Conservation (phyloP, 2,888 invertebrate species). For the Pterostichus madidus region DNA sequence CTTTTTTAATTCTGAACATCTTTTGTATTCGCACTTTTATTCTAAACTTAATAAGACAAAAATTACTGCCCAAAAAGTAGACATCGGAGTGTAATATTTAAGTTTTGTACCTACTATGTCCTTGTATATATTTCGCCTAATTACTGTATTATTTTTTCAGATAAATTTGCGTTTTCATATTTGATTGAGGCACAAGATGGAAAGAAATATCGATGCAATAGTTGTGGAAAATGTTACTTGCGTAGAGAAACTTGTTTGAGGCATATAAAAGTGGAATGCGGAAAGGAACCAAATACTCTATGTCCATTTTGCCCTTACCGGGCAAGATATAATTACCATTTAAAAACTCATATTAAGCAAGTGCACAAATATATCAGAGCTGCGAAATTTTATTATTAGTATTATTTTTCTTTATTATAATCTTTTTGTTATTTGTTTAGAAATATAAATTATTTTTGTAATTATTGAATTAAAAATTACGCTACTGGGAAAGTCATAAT, state of each 20-base stretch:
- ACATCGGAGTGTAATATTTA: no score
- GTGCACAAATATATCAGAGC: neutral
- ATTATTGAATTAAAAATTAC: no score
- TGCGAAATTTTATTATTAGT: no score
- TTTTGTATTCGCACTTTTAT: no score
- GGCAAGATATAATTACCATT: constrained; percentile 70
- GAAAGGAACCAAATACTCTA: constrained; percentile 67
- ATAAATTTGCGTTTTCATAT: constrained; percentile 1
- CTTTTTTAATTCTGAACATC: no score
- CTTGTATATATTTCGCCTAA: neutral
- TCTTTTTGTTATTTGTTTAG: no score
- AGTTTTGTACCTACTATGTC: no score
- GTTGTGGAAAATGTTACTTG: constrained; percentile 81
- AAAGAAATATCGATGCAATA: constrained; percentile 69
- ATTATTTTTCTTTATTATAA: no score
- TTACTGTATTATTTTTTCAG: neutral
- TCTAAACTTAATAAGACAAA: no score
- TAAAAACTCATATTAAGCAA: neutral
- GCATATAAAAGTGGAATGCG: constrained; percentile 68
- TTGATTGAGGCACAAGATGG: constrained; percentile 14
- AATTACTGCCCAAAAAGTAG: no score
- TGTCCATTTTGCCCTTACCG: constrained; percentile 70
- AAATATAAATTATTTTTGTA: no score
- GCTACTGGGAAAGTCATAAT: no score
- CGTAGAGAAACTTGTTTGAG: constrained; percentile 76